Conservation (phyloP, 64 coral and sea anemone species). For the Porites lutea region DNA sequence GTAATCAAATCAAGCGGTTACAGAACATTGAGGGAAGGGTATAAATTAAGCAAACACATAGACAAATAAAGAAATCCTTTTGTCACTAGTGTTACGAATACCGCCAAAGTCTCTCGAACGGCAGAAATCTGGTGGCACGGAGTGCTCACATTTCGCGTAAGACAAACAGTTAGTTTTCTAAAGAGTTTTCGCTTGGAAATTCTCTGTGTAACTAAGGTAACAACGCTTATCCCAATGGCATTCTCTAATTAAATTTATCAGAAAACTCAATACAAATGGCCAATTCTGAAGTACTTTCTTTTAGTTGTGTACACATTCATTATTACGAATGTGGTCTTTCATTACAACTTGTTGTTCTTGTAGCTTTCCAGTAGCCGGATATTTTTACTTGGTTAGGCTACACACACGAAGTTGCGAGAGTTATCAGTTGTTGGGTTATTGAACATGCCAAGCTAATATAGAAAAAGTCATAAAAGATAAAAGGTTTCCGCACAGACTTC, state of each 20-base stretch:
- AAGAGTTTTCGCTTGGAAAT: background rate
- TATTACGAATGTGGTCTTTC: background rate
- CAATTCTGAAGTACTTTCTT: background rate
- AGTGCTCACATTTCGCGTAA: too few species aligned
- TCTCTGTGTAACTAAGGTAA: background rate
- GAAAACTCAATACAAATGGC: constrained; percentile 7
- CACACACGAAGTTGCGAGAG: background rate
- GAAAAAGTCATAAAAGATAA: background rate
- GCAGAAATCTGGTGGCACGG: too few species aligned
- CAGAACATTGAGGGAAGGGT: background rate
- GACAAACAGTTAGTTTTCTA: too few species aligned
- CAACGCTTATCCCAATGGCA: background rate
- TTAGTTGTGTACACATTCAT: constrained; percentile 35
- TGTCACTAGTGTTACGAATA: background rate
- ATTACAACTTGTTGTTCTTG: background rate
- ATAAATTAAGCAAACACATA: constrained; percentile 36
- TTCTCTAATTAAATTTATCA: background rate
- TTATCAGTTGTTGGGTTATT: background rate
- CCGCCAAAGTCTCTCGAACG: background rate
- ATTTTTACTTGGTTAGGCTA: background rate
- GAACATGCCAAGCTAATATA: constrained; percentile 10
- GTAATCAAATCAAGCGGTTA: constrained; percentile 17
- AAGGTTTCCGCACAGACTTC: background rate
- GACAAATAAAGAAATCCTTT: background rate
- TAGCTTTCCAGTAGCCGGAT: background rate